Conservation (phyloP, 2,888 invertebrate species). For the Cataglyphis livida region DNA sequence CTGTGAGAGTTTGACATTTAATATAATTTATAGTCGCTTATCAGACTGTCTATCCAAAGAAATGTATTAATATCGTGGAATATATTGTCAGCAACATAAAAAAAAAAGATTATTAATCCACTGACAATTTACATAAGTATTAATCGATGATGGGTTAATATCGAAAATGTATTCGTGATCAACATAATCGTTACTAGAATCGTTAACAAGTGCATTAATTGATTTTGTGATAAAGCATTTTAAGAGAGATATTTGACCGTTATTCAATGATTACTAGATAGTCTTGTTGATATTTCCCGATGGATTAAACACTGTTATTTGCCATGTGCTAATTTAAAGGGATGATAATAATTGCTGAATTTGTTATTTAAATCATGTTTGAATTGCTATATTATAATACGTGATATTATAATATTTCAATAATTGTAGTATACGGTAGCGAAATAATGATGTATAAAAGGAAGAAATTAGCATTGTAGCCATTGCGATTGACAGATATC, state of each 20-base stretch:
- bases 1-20: neutral
- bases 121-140: neutral
- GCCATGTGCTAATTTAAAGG: neutral
- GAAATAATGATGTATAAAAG: conserved; percentile 22
- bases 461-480: conserved; percentile 23
- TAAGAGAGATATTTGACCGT: neutral
- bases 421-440: neutral
- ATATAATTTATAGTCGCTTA: neutral
- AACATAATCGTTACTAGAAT: neutral
- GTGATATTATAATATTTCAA: neutral
- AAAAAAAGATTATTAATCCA: neutral
- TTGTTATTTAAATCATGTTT: neutral
- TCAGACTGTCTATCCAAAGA: neutral
- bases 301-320: neutral
- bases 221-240: neutral
- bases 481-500: neutral
- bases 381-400: neutral
- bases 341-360: neutral
- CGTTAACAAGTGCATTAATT: neutral
- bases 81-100: neutral
- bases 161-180: neutral
- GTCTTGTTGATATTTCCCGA: neutral
- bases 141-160: neutral
- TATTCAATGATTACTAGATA: conserved; percentile 9
- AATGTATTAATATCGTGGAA: neutral